Evolutionary conservation across 1,140 invertebrate genomes (phyloP), one percentile per base, ranked within the genome.

Genomic region (Drosophila tsacasi): DNA sequence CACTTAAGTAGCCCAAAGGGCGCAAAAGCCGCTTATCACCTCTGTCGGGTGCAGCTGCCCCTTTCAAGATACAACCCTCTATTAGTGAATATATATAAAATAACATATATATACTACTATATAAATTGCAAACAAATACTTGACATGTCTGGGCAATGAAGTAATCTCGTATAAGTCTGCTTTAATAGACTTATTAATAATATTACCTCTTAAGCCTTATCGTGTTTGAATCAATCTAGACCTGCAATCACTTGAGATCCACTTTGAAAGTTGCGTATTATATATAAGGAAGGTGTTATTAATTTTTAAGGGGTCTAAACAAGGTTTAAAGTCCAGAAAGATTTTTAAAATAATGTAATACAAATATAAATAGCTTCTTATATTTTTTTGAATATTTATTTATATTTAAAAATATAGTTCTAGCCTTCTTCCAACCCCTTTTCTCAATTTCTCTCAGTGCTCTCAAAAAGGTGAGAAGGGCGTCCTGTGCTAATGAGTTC

Each of bases 1-100:
- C 81, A 84, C 77, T 81, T 69, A 77, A 84, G 82, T 84, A 80
- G 81, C 66, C 37, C 58, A 52, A 49, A 62, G 62, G 60, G 61
- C 60, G 59, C 30, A 40, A 81, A 83, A 83, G 77, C 83, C 46
- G 79, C 83, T 87, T 85, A 87, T 87, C 81, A 85, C 72, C 62
- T 52, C 40, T 37, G 59, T 2, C 42, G 25, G 25, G 57, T 54
- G 76, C 76, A 78, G 84, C 84, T 89, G 80, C 67, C 47, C 39
- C 64, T 73, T 73, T 78, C 84, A 83, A 87, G 81, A 89, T 77
- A 69, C 72, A 66, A 64, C 50, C 81, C 65, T 37, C 57, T 13
- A 46, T 19, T 46, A 44, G 9, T 21, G 30, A 25, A 30, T 19
- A 8, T 30, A 23, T 23, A 19, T 30, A 7, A 2, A 7, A 10